Percentiles rank a stretch among this genome's conserved stretches.
Evolutionary conservation across 2,888 invertebrate species (phyloP).

Genomic region (Tortrix viridana): DNA sequence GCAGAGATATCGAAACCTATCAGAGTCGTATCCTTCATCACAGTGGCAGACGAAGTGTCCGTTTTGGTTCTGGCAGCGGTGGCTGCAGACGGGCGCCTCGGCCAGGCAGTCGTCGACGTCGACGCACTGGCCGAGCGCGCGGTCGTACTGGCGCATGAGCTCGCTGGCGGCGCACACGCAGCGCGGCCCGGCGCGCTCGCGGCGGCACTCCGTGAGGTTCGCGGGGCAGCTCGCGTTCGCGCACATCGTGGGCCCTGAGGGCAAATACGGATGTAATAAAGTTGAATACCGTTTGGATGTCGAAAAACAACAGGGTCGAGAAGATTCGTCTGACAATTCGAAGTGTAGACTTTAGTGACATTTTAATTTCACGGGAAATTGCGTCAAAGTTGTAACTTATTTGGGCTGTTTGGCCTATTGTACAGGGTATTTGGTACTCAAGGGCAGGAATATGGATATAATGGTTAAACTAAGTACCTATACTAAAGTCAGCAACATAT

Average conservation of each 20-base stretch:
- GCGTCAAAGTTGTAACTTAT: no score
- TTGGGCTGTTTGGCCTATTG: no score
- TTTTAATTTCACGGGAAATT: no score
- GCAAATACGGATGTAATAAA: not conserved
- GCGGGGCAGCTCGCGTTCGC: constrained; percentile 53
- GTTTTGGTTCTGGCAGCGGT: constrained; percentile 85
- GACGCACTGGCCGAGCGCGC: constrained; percentile 64
- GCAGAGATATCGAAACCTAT: constrained; percentile 76
- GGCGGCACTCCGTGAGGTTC: constrained; percentile 53
- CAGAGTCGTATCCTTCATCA: constrained; percentile 81
- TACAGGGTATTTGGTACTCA: no score
- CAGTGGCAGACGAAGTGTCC: constrained; percentile 87
- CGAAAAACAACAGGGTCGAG: no score
- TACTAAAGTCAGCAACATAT: no score
- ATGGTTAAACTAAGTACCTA: no score
- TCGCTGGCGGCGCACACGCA: constrained; percentile 81
- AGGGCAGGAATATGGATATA: no score
- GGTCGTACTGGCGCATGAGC: constrained; percentile 65
- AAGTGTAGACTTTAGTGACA: no score
- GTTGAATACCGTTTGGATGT: no score
- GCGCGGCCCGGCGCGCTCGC: constrained; percentile 59
- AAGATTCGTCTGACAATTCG: no score
- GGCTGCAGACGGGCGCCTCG: constrained; percentile 87
- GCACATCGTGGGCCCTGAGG: constrained; percentile 69
- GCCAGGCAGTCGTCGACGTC: constrained; percentile 87